Conservation (phyloP, 1,140 invertebrate species). For the Heliconius congener region DNA sequence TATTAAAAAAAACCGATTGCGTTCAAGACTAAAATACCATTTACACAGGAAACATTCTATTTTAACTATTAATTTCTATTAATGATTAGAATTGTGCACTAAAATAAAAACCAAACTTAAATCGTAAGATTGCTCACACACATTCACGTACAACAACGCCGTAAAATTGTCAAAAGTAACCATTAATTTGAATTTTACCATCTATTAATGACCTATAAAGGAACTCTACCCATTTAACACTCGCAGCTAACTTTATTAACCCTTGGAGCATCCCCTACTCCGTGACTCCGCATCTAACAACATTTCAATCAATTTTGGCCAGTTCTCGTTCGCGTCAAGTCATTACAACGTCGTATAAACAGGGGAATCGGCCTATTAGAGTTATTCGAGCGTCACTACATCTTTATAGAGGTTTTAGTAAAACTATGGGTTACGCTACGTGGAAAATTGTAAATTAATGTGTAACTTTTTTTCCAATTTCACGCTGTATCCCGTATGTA, state of each 20-base stretch:
- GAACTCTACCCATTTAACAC: conserved; percentile 56
- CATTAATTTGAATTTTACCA: conserved; percentile 28
- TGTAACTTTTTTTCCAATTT: no score
- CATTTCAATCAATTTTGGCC: conserved; percentile 79
- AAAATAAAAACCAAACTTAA: no score
- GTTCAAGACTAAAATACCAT: no score
- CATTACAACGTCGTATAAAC: conserved; percentile 79
- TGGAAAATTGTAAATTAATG: conserved; percentile 1
- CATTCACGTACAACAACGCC: not conserved
- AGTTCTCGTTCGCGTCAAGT: conserved; percentile 74
- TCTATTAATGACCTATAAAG: conserved; percentile 43
- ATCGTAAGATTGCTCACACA: not conserved
- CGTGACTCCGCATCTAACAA: conserved; percentile 72
- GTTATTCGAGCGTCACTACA: conserved; percentile 73
- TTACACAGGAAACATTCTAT: no score
- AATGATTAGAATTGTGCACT: no score
- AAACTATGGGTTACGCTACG: not conserved
- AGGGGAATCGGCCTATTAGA: conserved; percentile 75
- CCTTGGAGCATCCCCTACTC: conserved; percentile 68
- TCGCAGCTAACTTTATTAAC: conserved; percentile 68
- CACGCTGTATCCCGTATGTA: no score
- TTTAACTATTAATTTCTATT: no score
- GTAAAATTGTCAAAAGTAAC: not conserved
- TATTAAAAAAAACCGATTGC: no score
- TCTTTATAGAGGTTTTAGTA: conserved; percentile 36